Evolutionary conservation across 2,888 invertebrate genomes (phyloP).

Genomic region (Tipula confusa): DNA sequence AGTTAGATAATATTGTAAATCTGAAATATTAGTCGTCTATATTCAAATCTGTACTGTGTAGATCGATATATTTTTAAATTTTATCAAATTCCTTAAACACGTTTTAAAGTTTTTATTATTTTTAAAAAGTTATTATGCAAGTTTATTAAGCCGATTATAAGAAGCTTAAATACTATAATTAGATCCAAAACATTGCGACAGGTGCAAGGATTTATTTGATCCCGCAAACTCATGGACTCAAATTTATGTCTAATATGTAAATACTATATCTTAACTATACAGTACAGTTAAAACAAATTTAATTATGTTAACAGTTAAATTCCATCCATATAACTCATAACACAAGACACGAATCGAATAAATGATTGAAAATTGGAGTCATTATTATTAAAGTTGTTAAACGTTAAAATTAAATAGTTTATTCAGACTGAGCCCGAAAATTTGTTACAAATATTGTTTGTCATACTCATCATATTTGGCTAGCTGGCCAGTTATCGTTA

Average conservation of each 20-base stretch:
- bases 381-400: not conserved
- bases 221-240: too few species aligned
- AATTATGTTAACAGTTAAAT: not conserved
- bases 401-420: not conserved
- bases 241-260: too few species aligned
- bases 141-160: too few species aligned
- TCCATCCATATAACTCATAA: not conserved
- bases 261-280: not conserved
- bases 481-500: too few species aligned
- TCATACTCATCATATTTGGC: not conserved
- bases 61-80: not conserved
- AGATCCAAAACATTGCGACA: not conserved
- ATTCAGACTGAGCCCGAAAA: not conserved
- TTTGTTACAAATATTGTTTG: not conserved
- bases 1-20: not conserved
- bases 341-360: not conserved
- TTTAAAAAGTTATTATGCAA: not conserved
- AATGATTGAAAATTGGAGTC: not conserved
- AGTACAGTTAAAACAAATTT: not conserved
- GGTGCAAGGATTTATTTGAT: too few species aligned
- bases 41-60: not conserved
- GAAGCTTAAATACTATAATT: too few species aligned
- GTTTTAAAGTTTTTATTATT: not conserved
- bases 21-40: not conserved
- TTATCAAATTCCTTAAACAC: not conserved